These are phyloP conservation scores for Percopsis transmontana DNA, from an alignment of 2,113 vertebrate species.

Conservation along the genomic window DNA sequence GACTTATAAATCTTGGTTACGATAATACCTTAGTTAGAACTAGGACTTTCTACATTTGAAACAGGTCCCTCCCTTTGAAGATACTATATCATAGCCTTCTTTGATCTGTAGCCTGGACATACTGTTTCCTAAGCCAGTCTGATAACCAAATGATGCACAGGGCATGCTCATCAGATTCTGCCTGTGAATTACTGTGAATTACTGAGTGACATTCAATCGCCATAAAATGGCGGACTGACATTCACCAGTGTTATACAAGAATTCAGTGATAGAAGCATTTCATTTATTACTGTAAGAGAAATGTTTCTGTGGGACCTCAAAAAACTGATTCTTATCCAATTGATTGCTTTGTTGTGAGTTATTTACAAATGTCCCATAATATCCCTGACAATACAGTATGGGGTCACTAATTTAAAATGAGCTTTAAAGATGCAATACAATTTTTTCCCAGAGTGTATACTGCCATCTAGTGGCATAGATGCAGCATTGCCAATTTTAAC, in stretches of 20 bases:
- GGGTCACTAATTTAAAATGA: neutral
- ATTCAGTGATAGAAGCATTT: constrained; percentile 21
- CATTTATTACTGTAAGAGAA: constrained; percentile 14
- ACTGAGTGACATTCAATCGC: constrained; percentile 42
- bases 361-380: neutral
- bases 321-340: neutral
- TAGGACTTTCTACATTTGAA: constrained; percentile 13
- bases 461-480: too few species aligned
- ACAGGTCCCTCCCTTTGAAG: constrained; percentile 11
- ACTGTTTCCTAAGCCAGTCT: constrained; percentile 43
- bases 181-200: constrained; percentile 3
- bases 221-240: constrained; percentile 42
- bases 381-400: neutral
- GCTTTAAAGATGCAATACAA: too few species aligned
- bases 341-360: neutral
- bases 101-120: constrained; percentile 40
- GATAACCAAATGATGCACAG: constrained; percentile 58
- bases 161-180: constrained; percentile 60
- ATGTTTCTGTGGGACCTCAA: constrained; percentile 10
- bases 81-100: constrained; percentile 39
- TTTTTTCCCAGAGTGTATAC: too few species aligned
- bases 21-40: constrained; percentile 4
- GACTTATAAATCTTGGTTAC: constrained; percentile 9
- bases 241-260: constrained; percentile 38
- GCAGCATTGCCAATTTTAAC: too few species aligned